Base-by-base conservation (phyloP, 2,888 invertebrate genomes). In the Aproaerema taeniolella region DNA sequence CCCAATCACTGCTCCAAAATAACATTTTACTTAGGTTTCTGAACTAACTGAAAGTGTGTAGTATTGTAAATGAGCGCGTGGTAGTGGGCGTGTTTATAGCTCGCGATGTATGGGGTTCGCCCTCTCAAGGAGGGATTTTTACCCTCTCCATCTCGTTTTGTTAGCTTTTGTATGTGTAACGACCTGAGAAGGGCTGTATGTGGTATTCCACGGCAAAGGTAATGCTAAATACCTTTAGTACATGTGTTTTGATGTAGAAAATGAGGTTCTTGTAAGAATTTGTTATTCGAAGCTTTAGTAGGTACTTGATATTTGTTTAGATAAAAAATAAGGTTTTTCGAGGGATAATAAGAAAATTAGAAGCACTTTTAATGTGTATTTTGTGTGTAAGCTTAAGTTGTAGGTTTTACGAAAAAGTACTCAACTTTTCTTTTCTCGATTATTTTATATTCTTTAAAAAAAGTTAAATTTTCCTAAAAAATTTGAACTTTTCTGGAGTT, bases 101-200 rank as follows among this genome's bases (percentile, higher is more conserved):
- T 29, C 12, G 29, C 10, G 29, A 29, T 29, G 29, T 29, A 29
- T 29, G 29, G 29, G 29, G 11, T 12, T 12, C 3, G n/a, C 29
- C 2, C 29, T 29, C 12, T 29, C 29, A 26, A 26, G 12, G 13
- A 2, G 29, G 26, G 11, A 29, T 29, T 29, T 29, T 29, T 29
- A 12, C 29, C 6, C 26, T 9, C n/a, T 26, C 26, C n/a, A 26
- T 5, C 26, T 26, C 34, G 25, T 13, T 34, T 26, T 26, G 25
- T 25, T 34, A 13, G 25, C 33, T 25, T 34, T 34, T 34, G 25
- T 33, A 6, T 20, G 24, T 11, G 3, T n/a, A 10, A 31, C 31
- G 20, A 16, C 4, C 28, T 7, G 11, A 28, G 28, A 28, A 20
- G 20, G 20, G 20, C 7, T 7, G 4, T 7, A 20, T 20, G 20